A percentile compares a stretch with the other conserved stretches of the same genome.
These are phyloP conservation scores for Callipepla californica DNA, from an alignment of 2,113 vertebrate species.

Conservation along the genomic window DNA sequence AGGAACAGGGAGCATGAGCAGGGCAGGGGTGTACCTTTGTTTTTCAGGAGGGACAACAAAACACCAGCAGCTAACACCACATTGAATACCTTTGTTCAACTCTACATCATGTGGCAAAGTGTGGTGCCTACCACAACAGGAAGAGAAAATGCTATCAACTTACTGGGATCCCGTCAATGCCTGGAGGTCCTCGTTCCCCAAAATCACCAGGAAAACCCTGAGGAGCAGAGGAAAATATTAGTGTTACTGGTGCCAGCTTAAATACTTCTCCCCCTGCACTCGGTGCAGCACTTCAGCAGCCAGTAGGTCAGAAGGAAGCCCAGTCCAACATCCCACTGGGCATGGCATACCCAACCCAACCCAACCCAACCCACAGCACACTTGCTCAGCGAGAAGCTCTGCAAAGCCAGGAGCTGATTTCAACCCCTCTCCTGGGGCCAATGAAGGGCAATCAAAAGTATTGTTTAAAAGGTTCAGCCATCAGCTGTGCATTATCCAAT, in stretches of 20 bases:
- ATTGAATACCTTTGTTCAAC: not conserved
- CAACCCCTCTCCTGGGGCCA: not conserved
- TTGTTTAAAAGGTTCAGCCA: not conserved
- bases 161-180: conserved; percentile 97
- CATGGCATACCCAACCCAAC: not conserved
- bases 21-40: not conserved
- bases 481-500: not conserved
- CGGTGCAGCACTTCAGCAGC: not conserved
- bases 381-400: not conserved
- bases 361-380: not conserved
- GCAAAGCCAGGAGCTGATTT: not conserved
- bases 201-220: conserved; percentile 97
- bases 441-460: not conserved
- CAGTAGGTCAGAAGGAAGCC: not conserved
- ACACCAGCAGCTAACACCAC: not conserved
- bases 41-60: not conserved
- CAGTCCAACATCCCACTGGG: not conserved
- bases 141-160: conserved; percentile 69
- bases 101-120: not conserved
- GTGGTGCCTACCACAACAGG: not conserved
- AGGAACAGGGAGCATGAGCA: not conserved
- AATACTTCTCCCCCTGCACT: not conserved
- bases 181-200: conserved; percentile 95
- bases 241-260: not conserved
- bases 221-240: conserved; percentile 39